phyloP scores from a whole-genome alignment of 2,113 vertebrate species.

The Vimba vimba region DNA sequence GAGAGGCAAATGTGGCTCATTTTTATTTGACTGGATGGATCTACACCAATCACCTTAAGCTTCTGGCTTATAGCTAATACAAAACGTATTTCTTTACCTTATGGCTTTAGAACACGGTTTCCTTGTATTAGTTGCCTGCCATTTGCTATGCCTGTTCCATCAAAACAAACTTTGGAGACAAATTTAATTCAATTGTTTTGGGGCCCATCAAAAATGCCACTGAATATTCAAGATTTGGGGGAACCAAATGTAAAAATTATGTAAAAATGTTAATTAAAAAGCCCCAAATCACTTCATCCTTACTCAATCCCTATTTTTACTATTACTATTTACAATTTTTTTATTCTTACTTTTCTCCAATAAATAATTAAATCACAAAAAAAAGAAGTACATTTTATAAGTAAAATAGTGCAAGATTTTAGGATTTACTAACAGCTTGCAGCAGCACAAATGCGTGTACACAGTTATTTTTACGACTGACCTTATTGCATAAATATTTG shows the following conservation, averaged over 20 bases:
- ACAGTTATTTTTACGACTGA: too few relatives aligned
- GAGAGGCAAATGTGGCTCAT: background rate
- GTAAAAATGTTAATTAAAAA: background rate
- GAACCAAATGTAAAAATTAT: background rate
- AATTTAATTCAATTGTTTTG: background rate
- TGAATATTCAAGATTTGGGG: background rate
- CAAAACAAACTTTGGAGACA: background rate
- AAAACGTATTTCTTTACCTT: background rate
- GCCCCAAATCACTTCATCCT: background rate
- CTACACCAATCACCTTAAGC: background rate
- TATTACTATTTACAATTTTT: too few relatives aligned
- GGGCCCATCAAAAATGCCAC: background rate
- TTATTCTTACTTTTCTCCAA: too few relatives aligned
- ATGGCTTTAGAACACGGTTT: conserved; percentile 6
- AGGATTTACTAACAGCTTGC: too few relatives aligned
- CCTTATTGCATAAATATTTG: too few relatives aligned
- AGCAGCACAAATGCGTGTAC: too few relatives aligned
- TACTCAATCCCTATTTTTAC: background rate
- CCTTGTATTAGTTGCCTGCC: background rate
- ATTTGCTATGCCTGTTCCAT: background rate
- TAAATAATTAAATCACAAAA: too few relatives aligned
- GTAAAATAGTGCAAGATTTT: too few relatives aligned
- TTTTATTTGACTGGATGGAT: conserved; percentile 8
- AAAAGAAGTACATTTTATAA: too few relatives aligned
- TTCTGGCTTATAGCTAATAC: background rate